Evolutionary conservation across 2,113 vertebrate species (phyloP), one percentile per base, ranked within the genome.

Genomic region (Dascyllus trimaculatus): DNA sequence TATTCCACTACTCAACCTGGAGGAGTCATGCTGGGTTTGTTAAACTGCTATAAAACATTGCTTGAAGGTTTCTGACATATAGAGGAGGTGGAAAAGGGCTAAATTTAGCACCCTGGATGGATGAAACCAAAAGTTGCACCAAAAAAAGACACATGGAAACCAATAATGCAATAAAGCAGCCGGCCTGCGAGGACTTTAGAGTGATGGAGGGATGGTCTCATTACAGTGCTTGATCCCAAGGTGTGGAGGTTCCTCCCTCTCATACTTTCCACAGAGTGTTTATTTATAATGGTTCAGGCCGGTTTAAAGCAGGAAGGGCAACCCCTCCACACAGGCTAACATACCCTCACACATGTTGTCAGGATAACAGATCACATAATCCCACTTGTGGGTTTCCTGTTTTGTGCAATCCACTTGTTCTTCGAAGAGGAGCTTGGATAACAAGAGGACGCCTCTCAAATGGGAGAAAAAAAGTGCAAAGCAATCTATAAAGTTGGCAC

Each of bases 231-330:
- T 32, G 38, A 70, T 72, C 58, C 35, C 29, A 76, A 53, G 56
- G 58, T 73, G 67, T 57, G 48, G 48, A 61, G 24, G 26, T 71
- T 52, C 72, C 58, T 65, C 52, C 56, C 2, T 11, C 43, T 78
- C 63, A 48, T 65, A 69, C 69, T 89, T 92, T 91, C 83, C 82
- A 71, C 76, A 67, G 26, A 65, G 24, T 82, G 70, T 89, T 89
- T 86, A 88, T 89, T 91, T 84, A 83, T 85, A 89, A 72, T 80
- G 64, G 62, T 61, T 71, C 52, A 70, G 72, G 61, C 63, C 22
- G 58, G 67, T 86, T 66, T 83, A 70, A 78, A 90, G 78, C 87
- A 90, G 92, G 90, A 93, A 88, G 67, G 76, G 25, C 32, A 63
- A 80, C 66, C 73, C 68, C 62, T 89, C 79, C 82, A 87, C 70